A percentile compares a stretch with the other conserved stretches of the same genome.
Evolutionary conservation across 2,888 invertebrate species (phyloP).

Genomic region (Pyrocoelia pectoralis): DNA sequence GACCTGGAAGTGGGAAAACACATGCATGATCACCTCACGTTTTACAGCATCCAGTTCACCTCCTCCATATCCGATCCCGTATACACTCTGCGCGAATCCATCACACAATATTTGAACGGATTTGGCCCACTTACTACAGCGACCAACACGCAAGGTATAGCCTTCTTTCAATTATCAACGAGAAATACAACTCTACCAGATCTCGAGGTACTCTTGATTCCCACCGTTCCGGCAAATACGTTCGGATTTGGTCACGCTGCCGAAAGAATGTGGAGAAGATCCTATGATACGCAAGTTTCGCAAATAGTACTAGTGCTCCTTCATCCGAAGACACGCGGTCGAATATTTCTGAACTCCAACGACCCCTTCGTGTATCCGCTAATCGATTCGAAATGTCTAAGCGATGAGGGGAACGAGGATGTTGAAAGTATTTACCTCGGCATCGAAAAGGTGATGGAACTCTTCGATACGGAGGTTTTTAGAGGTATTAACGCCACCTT

Average conservation of each 20-base stretch:
- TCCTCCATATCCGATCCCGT: conserved; percentile 56
- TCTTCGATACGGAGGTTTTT: conserved; percentile 64
- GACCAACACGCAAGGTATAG: neutral
- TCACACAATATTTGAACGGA: conserved; percentile 57
- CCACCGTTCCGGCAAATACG: conserved; percentile 13
- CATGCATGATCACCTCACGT: conserved; percentile 67
- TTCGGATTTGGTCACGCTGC: neutral
- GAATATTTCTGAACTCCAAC: conserved; percentile 44
- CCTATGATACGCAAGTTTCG: conserved; percentile 2
- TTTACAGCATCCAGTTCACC: conserved; percentile 69
- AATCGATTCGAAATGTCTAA: conserved; percentile 46
- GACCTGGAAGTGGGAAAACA: conserved; percentile 73
- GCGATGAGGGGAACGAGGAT: conserved; percentile 66
- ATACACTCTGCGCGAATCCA: conserved; percentile 57
- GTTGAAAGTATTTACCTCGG: conserved; percentile 67
- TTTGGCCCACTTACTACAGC: conserved; percentile 44
- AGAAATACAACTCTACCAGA: conserved; percentile 8
- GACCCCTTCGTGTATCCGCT: conserved; percentile 48
- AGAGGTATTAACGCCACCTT: conserved; percentile 56
- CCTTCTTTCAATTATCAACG: neutral
- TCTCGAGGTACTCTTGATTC: conserved; percentile 34
- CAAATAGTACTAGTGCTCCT: conserved; percentile 40
- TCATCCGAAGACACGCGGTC: conserved; percentile 48
- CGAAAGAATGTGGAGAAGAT: neutral
- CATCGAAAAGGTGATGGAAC: conserved; percentile 56